These are phyloP conservation scores for Drosophila ananassae DNA, from an alignment of 1,140 invertebrate genomes.

Conservation along the genomic window DNA sequence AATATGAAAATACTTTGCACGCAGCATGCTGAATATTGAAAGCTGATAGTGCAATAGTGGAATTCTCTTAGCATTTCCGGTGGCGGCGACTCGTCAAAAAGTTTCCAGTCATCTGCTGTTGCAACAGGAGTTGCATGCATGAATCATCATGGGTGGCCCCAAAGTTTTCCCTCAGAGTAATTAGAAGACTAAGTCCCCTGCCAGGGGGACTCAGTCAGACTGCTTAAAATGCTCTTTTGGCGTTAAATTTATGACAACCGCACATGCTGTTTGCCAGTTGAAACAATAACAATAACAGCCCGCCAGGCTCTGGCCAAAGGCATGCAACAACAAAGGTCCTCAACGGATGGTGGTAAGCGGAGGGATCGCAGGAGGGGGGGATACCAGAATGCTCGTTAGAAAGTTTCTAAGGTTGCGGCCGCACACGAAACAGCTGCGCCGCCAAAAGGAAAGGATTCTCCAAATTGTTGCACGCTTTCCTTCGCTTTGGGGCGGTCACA, in stretches of 20 bases:
- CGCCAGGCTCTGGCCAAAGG: slow-evolving; percentile 27
- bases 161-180: slow-evolving; percentile 67
- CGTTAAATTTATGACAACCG: slow-evolving; percentile 79
- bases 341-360: neutral
- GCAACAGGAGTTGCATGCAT: slow-evolving; percentile 3
- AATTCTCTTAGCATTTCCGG: slow-evolving; percentile 37
- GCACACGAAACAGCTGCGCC: slow-evolving; percentile 68
- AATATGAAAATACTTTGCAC: slow-evolving; percentile 52
- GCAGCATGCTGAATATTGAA: slow-evolving; percentile 39
- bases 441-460: slow-evolving; percentile 63
- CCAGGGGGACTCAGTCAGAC: slow-evolving; percentile 37
- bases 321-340: slow-evolving; percentile 20
- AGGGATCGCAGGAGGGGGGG: slow-evolving; percentile 6
- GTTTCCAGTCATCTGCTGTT: slow-evolving; percentile 25
- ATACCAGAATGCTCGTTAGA: slow-evolving; percentile 48
- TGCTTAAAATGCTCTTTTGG: slow-evolving; percentile 75
- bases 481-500: slow-evolving; percentile 55
- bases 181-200: slow-evolving; percentile 67
- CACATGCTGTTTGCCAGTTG: slow-evolving; percentile 67
- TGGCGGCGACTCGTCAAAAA: slow-evolving; percentile 32
- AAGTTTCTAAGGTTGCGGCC: slow-evolving; percentile 58
- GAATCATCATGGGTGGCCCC: slow-evolving; percentile 22
- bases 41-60: slow-evolving; percentile 25
- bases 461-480: slow-evolving; percentile 66
- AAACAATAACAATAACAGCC: slow-evolving; percentile 50